A percentile compares a stretch with the other conserved stretches of the same genome.
These are phyloP conservation scores for Cassiopea xamachana DNA, from an alignment of 30 jellyfish, hydroid and myxozoan genomes.

Conservation along the genomic window DNA sequence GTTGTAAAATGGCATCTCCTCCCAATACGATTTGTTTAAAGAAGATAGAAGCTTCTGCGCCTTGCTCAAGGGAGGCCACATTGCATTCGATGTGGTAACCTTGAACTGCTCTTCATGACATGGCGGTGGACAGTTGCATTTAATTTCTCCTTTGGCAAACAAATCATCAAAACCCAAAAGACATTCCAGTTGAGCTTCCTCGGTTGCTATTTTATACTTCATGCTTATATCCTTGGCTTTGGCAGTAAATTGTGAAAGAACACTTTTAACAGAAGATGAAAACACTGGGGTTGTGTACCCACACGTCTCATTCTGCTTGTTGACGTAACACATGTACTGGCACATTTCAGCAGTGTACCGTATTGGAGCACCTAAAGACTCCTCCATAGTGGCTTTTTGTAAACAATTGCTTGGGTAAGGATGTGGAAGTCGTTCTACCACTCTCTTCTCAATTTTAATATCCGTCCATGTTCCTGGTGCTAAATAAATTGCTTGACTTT, in stretches of 20 bases:
- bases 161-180: not conserved
- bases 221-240: not conserved
- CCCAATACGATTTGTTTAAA: not conserved
- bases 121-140: constrained; percentile 38
- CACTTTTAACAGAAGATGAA: not conserved
- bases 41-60: not conserved
- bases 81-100: constrained; percentile 12
- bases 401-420: constrained; percentile 45
- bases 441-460: constrained; percentile 32
- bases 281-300: not conserved
- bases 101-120: constrained; percentile 37
- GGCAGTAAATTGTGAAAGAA: not conserved
- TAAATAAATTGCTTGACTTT: not conserved
- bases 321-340: not conserved
- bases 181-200: not conserved
- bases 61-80: constrained; percentile 27
- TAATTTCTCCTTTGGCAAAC: not conserved
- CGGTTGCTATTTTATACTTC: not conserved
- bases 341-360: not conserved
- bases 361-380: not conserved
- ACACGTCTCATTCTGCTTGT: not conserved
- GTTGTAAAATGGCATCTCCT: not conserved
- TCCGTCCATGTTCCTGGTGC: constrained; percentile 47
- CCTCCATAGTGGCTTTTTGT: not conserved
- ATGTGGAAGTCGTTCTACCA: constrained; percentile 11